Evolutionary conservation across 1,140 invertebrate genomes (phyloP).

Genomic region (Diploscapter pachys): DNA sequence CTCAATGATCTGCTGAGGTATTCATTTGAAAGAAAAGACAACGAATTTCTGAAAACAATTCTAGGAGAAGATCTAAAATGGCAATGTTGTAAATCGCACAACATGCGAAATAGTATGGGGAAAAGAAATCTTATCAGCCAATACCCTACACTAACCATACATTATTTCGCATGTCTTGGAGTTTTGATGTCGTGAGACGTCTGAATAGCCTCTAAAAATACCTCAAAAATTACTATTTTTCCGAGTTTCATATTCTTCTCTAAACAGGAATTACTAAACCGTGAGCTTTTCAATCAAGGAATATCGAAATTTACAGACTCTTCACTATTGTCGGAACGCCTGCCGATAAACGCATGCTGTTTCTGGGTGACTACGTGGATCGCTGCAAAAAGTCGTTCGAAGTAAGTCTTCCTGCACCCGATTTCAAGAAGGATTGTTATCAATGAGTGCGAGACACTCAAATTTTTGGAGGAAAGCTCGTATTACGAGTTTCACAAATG

Average conservation of each 20-base stretch:
- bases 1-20: constrained; percentile 64
- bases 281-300: no score
- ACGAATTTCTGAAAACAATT: neutral
- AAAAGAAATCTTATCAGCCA: no score
- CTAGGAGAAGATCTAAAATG: neutral
- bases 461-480: no score
- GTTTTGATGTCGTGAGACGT: neutral
- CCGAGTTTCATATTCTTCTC: neutral
- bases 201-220: neutral
- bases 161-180: no score
- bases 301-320: constrained; percentile 5
- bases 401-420: constrained; percentile 57
- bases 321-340: constrained; percentile 73
- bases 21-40: constrained; percentile 43
- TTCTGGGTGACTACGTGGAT: constrained; percentile 87
- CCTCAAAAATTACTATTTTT: neutral
- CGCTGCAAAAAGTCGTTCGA: constrained; percentile 76
- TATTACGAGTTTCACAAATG: no score
- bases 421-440: no score
- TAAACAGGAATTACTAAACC: neutral
- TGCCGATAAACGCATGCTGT: constrained; percentile 97
- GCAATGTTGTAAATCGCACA: neutral
- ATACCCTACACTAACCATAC: no score
- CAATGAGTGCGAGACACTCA: no score
- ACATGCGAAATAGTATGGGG: no score